Base-by-base conservation (phyloP, 1,140 invertebrate species). In the Macrobrachium rosenbergii region DNA sequence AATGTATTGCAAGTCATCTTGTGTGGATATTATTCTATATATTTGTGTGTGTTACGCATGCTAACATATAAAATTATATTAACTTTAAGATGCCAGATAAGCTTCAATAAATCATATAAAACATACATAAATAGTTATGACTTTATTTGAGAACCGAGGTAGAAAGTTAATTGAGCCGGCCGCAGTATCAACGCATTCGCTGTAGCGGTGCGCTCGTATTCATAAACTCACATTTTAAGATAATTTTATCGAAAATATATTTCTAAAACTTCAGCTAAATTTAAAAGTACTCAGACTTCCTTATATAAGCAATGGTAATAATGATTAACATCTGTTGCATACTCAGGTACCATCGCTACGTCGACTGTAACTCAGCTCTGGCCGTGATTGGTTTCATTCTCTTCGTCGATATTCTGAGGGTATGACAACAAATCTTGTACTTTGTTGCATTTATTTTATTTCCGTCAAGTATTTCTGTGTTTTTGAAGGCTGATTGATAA, bases 321-420 rank as follows among this genome's bases (percentile, higher is more conserved):
- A 76, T 14, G 5, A 11, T 12, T 0, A 43, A 19, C 0, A 28
- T 80, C 10, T 19, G 16, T 17, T 21, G 23, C 58, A 43, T 59
- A 3, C 1, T 17, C 75, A 87, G 86, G 7, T 69, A 64, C 69
- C 59, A 69, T 7, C 37, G 79, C 11, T 82, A 87, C 80, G 86
- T 87, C n/a, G 86, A 87, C 72, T 87, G 86, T 37, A 87, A 87
- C 43, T 87, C 86, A 0, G 86, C 86, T 10, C 72, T 87, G 59
- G 86, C 86, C 0, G 79, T 87, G 5, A 52, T 87, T 19, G 86
- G 86, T 58, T 87, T 87, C 73, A 82, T 87, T 16, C 86, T 87
- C 37, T 87, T 87, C 73, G 72, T 87, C 52, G 86, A 87, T 63
- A 63, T 87, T 21, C 60, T 87, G 5, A 82, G 86, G 79, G 86